These are phyloP conservation scores for Myotis brandtii DNA, from an alignment of 2,113 vertebrate species.

Conservation along the genomic window DNA sequence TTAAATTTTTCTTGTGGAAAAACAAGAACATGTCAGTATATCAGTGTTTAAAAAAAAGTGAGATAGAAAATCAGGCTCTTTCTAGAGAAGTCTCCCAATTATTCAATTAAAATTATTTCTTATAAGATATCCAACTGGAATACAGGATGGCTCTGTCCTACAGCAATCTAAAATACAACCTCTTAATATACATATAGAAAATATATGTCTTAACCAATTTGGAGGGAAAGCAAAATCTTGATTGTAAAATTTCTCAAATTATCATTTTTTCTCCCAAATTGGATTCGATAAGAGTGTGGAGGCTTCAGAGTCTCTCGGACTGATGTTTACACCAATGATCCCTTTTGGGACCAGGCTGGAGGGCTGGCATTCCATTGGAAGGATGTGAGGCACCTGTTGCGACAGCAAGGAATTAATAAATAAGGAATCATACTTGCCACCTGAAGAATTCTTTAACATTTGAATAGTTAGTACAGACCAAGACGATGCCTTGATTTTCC, in stretches of 20 bases:
- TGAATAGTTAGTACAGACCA: not conserved
- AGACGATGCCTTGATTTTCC: not conserved
- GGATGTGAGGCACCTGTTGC: not conserved
- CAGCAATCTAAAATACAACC: not conserved
- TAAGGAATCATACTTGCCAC: not conserved
- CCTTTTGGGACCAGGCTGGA: not conserved
- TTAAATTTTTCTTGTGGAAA: constrained; percentile 6
- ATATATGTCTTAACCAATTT: not conserved
- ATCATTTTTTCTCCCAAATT: not conserved
- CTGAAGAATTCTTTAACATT: constrained; percentile 2
- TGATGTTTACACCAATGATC: not conserved
- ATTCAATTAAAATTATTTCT: constrained; percentile 21
- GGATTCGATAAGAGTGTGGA: not conserved
- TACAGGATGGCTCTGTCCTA: not conserved
- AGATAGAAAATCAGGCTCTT: not conserved
- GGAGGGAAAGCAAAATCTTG: constrained; percentile 18
- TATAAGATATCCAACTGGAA: constrained; percentile 12
- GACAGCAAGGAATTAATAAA: not conserved
- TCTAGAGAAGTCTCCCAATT: not conserved
- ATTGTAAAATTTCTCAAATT: not conserved
- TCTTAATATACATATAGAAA: not conserved
- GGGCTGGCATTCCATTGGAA: not conserved
- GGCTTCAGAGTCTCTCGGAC: not conserved
- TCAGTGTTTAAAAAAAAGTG: constrained; percentile 12
- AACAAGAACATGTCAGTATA: not conserved